A percentile compares a stretch with the other conserved stretches of the same genome.
Conservation (phyloP, 1,140 invertebrate species). For the Lordiphosa stackelbergi region DNA sequence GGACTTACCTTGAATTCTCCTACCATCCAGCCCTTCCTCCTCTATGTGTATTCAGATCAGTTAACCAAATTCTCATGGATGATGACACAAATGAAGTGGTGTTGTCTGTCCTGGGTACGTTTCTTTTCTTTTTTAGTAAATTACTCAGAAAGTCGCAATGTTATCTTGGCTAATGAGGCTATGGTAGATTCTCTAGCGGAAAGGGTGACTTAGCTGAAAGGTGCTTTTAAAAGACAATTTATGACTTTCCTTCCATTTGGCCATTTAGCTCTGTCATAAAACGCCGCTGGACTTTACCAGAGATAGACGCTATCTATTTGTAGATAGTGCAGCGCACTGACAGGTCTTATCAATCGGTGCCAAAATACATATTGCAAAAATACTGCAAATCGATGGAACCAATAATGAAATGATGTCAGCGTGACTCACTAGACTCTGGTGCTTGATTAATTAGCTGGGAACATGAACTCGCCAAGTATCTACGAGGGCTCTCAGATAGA, state of each 20-base stretch:
- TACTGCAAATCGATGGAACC: constrained; percentile 22
- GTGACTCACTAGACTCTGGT: not conserved
- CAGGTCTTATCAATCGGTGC: constrained; percentile 30
- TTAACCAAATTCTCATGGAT: constrained; percentile 15
- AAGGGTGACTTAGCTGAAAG: constrained; percentile 38
- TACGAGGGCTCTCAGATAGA: constrained; percentile 12
- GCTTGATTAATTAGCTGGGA: constrained; percentile 69
- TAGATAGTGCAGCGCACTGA: constrained; percentile 21
- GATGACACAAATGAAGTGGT: constrained; percentile 41
- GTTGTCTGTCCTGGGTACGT: not conserved
- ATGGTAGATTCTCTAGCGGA: constrained; percentile 20
- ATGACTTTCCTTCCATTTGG: constrained; percentile 43
- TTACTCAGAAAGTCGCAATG: constrained; percentile 24
- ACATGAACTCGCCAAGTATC: constrained; percentile 23
- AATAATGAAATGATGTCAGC: constrained; percentile 30
- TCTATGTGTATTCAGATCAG: constrained; percentile 20
- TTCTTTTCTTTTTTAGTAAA: constrained; percentile 18
- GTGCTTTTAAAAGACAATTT: constrained; percentile 40
- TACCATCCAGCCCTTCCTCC: not conserved
- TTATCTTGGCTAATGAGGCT: constrained; percentile 42
- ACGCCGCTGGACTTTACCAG: constrained; percentile 11
- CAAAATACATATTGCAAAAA: constrained; percentile 28
- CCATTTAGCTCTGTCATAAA: constrained; percentile 6
- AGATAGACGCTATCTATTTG: constrained; percentile 38
- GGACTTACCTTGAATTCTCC: constrained; percentile 16